Percentiles rank a stretch among this genome's conserved stretches.
These are phyloP conservation scores for Acomys russatus DNA, from an alignment of 2,797 vertebrate genomes.

Conservation along the genomic window DNA sequence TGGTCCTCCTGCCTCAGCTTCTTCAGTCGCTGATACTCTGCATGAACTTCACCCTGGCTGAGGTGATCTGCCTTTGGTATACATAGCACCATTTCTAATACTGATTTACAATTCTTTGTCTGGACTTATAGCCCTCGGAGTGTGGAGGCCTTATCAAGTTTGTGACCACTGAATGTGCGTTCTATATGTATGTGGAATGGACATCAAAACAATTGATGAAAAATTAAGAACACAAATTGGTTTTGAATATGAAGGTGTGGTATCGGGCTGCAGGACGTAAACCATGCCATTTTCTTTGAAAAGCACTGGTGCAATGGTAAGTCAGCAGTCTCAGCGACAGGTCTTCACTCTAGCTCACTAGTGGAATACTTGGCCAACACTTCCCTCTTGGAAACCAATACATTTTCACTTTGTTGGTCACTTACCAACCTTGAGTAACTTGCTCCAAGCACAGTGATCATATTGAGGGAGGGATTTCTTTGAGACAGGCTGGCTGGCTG, in stretches of 20 bases:
- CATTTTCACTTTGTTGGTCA: conserved; percentile 72
- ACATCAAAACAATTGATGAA: background rate
- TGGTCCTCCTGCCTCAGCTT: background rate
- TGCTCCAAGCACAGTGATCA: background rate
- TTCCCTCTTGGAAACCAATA: conserved; percentile 35
- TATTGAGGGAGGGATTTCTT: conserved; percentile 25
- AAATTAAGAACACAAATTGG: background rate
- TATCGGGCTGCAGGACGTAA: background rate
- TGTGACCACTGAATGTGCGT: background rate
- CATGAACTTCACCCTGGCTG: too few species aligned
- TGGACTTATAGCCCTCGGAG: background rate
- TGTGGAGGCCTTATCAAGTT: background rate
- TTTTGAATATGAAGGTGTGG: background rate
- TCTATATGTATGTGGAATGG: background rate
- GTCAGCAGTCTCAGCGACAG: background rate
- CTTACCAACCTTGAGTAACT: conserved; percentile 60
- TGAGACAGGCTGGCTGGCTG: conserved; percentile 50
- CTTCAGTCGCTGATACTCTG: background rate
- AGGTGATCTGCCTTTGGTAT: background rate
- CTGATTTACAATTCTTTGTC: background rate
- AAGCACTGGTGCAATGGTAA: conserved; percentile 4
- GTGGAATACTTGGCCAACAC: background rate
- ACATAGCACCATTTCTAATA: background rate
- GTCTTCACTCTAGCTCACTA: conserved; percentile 15
- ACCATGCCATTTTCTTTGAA: conserved; percentile 26